These are phyloP conservation scores for Tuta absoluta DNA, from an alignment of 2,888 invertebrate species.

Conservation along the genomic window DNA sequence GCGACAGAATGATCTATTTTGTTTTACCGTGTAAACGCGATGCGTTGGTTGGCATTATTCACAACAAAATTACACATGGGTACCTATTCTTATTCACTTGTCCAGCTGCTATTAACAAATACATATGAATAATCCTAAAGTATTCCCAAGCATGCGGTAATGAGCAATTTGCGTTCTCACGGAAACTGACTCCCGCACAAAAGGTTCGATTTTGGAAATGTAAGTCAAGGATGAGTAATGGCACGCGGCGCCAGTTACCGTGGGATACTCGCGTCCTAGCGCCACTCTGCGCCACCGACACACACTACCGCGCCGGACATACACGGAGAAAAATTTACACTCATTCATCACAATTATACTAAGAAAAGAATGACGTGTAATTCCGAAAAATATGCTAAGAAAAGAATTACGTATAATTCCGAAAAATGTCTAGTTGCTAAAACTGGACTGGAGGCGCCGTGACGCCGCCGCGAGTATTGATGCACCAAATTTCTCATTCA, in stretches of 20 bases:
- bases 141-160: conserved; percentile 32
- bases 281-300: conserved; percentile 20
- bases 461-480: conserved; percentile 30
- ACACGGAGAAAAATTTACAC: conserved; percentile 48
- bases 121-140: conserved; percentile 45
- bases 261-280: conserved; percentile 61
- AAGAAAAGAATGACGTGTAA: conserved; percentile 42
- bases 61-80: background rate
- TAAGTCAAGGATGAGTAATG: conserved; percentile 75
- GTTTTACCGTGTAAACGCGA: background rate
- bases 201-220: conserved; percentile 76
- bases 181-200: conserved; percentile 71
- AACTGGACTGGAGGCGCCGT: conserved; percentile 49
- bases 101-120: conserved; percentile 37
- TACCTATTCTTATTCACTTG: background rate
- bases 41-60: background rate
- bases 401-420: conserved; percentile 25
- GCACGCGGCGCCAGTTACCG: conserved; percentile 64
- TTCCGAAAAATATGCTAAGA: background rate
- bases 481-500: conserved; percentile 57
- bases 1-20: background rate
- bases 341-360: conserved; percentile 48
- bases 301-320: conserved; percentile 40
- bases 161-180: conserved; percentile 70
- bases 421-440: conserved; percentile 45